Conservation (phyloP, 2,888 invertebrate species). For the Suillia variegata region DNA sequence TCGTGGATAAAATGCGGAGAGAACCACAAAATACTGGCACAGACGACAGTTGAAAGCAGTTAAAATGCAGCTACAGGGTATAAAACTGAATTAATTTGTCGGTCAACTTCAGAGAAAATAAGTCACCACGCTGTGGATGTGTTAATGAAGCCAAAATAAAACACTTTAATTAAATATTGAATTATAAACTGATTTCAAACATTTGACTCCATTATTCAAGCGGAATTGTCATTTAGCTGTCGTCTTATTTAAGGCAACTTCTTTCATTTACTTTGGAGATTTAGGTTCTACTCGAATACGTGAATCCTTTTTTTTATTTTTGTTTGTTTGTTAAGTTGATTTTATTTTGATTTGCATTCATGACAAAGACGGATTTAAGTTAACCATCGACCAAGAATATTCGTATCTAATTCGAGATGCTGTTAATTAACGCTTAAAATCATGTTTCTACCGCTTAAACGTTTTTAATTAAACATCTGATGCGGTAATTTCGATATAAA, state of each 20-base stretch:
- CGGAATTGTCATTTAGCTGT: neutral
- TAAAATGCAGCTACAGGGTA: too few species aligned
- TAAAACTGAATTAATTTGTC: neutral
- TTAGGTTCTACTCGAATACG: too few species aligned
- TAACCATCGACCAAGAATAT: too few species aligned
- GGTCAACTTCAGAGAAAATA: neutral
- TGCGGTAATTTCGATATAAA: too few species aligned
- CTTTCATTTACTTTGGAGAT: too few species aligned
- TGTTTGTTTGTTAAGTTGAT: too few species aligned
- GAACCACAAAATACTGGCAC: neutral
- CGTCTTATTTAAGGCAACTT: too few species aligned
- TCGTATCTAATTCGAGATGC: constrained; percentile 23
- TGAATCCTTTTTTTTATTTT: too few species aligned
- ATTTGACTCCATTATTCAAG: neutral
- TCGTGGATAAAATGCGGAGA: neutral
- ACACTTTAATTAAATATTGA: too few species aligned
- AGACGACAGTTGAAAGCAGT: neutral
- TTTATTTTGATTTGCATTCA: too few species aligned
- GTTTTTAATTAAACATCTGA: too few species aligned
- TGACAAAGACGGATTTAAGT: too few species aligned
- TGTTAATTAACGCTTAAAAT: constrained; percentile 54
- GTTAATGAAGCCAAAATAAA: neutral
- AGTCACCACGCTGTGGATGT: neutral
- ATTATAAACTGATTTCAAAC: neutral
- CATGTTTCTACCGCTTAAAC: constrained; percentile 51